These are phyloP conservation scores for Temnothorax longispinosus DNA, from an alignment of 1,140 invertebrate species.

Conservation along the genomic window DNA sequence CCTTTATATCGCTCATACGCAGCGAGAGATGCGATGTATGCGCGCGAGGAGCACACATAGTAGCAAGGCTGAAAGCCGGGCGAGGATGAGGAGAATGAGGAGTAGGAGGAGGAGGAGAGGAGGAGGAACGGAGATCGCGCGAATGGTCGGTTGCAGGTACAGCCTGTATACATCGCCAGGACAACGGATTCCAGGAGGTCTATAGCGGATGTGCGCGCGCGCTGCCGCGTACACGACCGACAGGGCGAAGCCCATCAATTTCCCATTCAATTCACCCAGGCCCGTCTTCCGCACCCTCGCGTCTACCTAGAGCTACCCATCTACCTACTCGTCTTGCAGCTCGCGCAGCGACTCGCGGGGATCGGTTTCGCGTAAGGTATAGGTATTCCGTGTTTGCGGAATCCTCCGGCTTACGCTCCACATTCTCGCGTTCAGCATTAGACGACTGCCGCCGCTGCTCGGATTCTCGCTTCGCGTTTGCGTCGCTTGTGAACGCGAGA, in stretches of 20 bases:
- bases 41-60: conserved; percentile 40
- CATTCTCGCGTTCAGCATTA: conserved; percentile 39
- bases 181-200: conserved; percentile 73
- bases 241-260: conserved; percentile 79
- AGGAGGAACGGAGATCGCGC: conserved; percentile 12
- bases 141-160: conserved; percentile 52
- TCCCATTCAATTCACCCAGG: conserved; percentile 78
- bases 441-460: not conserved
- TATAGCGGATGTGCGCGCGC: conserved; percentile 70
- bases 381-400: conserved; percentile 37
- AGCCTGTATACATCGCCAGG: conserved; percentile 70
- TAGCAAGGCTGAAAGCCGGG: conserved; percentile 44
- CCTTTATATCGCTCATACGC: conserved; percentile 1
- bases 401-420: not conserved
- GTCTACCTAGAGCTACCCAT: not conserved
- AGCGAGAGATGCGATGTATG: conserved; percentile 20
- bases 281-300: conserved; percentile 61
- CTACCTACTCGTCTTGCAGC: conserved; percentile 38
- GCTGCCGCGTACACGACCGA: conserved; percentile 72
- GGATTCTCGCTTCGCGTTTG: conserved; percentile 25
- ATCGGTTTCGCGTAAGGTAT: conserved; percentile 18
- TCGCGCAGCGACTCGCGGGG: conserved; percentile 23
- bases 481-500: not conserved
- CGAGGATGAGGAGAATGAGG: not conserved
- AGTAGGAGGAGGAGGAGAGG: not conserved